These are phyloP conservation scores for Melieria crassipennis DNA, from an alignment of 2,888 invertebrate genomes.

Conservation along the genomic window DNA sequence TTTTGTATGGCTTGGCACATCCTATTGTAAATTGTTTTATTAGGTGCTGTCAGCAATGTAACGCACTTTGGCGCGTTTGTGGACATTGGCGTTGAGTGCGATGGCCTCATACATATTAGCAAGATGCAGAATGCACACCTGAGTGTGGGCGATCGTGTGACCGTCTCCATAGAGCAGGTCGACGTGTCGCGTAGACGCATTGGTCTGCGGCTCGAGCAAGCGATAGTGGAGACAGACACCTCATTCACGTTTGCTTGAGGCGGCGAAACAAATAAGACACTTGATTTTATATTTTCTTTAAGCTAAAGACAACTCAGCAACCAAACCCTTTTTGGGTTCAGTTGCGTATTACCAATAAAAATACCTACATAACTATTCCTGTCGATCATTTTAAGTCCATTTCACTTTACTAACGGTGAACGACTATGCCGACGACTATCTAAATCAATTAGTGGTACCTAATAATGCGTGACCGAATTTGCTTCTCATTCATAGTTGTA, in stretches of 20 bases:
- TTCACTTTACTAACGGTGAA: too few species aligned
- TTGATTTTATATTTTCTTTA: too few species aligned
- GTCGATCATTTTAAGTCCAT: too few species aligned
- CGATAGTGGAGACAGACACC: slow-evolving; percentile 55
- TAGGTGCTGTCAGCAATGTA: slow-evolving; percentile 85
- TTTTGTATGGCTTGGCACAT: background rate
- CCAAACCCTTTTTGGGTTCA: too few species aligned
- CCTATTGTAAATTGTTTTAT: slow-evolving; percentile 33
- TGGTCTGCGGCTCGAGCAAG: slow-evolving; percentile 67
- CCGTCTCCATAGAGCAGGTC: slow-evolving; percentile 72
- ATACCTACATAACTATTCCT: too few species aligned
- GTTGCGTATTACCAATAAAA: too few species aligned
- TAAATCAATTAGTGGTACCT: too few species aligned
- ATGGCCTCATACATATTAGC: slow-evolving; percentile 77
- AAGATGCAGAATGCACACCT: slow-evolving; percentile 70
- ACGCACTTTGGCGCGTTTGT: slow-evolving; percentile 93
- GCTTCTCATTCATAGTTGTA: too few species aligned
- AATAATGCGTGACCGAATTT: too few species aligned
- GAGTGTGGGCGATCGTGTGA: slow-evolving; percentile 75
- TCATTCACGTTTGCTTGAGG: slow-evolving; percentile 49
- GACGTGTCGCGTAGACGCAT: slow-evolving; percentile 71
- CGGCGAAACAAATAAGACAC: too few species aligned
- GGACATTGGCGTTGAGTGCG: slow-evolving; percentile 80
- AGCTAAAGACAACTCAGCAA: too few species aligned
- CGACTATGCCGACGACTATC: too few species aligned